Percentiles rank a stretch among this genome's conserved stretches.
phyloP scores from a whole-genome alignment of 2,888 invertebrate species.

The Cephalotes varians region DNA sequence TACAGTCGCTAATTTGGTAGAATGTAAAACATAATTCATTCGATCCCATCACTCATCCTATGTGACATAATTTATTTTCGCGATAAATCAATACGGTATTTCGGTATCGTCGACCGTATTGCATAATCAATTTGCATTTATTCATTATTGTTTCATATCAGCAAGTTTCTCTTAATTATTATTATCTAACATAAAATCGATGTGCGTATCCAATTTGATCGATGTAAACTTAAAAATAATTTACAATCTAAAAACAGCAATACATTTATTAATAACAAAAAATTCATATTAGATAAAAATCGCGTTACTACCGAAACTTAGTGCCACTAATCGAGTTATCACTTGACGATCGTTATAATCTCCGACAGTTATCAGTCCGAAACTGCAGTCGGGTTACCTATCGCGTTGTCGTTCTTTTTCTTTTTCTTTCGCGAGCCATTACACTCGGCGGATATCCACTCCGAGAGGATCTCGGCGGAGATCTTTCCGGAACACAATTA shows the following conservation, averaged over 20 bases:
- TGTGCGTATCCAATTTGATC: neutral
- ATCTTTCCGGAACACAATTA: constrained; percentile 78
- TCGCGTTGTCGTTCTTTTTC: constrained; percentile 31
- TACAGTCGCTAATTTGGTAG: neutral
- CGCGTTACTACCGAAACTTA: neutral
- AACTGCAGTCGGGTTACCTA: constrained; percentile 4
- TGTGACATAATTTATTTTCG: constrained; percentile 34
- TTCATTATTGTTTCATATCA: constrained; percentile 1
- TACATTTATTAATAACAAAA: neutral
- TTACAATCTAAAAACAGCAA: neutral
- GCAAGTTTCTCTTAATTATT: neutral
- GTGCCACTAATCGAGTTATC: neutral
- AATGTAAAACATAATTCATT: constrained; percentile 32
- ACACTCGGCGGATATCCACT: constrained; percentile 72
- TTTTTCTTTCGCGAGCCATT: constrained; percentile 70
- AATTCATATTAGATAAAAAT: neutral
- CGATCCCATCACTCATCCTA: neutral
- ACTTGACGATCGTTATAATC: constrained; percentile 28
- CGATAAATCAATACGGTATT: constrained; percentile 25
- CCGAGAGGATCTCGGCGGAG: constrained; percentile 68
- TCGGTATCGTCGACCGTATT: constrained; percentile 31
- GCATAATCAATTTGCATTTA: constrained; percentile 38
- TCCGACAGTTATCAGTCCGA: constrained; percentile 18
- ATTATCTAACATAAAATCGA: neutral
- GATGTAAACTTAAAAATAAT: neutral